Conservation (phyloP, 2,797 vertebrate genomes). For the Dendrocincla tyrannina region DNA sequence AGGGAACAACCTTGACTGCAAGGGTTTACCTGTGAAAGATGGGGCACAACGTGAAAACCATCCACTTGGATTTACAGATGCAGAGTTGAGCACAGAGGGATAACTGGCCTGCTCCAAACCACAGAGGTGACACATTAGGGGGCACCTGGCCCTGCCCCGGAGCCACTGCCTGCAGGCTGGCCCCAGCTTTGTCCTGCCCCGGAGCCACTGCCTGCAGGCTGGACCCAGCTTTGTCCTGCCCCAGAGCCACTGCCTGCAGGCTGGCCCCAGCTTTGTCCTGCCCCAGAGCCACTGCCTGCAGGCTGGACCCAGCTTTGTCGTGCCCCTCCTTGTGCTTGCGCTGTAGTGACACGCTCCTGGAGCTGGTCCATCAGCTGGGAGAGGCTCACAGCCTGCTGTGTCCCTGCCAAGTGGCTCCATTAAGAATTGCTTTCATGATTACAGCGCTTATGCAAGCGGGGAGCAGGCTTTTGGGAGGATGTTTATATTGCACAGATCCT, state of each 20-base stretch:
- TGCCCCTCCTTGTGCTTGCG: not conserved
- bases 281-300: too few relatives aligned
- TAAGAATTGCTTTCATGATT: conserved; percentile 62
- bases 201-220: too few relatives aligned
- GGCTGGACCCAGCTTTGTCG: not conserved
- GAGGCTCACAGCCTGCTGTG: conserved; percentile 45
- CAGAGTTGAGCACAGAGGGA: not conserved
- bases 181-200: not conserved
- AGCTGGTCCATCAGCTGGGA: not conserved
- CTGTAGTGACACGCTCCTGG: conserved; percentile 38
- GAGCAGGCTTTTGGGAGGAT: conserved; percentile 61
- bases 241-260: too few relatives aligned
- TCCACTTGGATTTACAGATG: not conserved
- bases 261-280: too few relatives aligned
- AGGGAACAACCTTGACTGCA: not conserved
- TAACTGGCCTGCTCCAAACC: not conserved
- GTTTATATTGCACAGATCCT: conserved; percentile 62
- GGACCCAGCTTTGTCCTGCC: too few relatives aligned
- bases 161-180: not conserved
- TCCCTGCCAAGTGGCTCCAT: conserved; percentile 59
- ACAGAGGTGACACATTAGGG: not conserved
- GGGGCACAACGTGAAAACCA: not conserved
- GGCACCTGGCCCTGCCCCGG: not conserved
- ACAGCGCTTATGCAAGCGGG: conserved; percentile 17
- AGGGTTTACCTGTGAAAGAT: not conserved